Base-by-base conservation (phyloP, 2,888 invertebrate species). In the Helleia helle region DNA sequence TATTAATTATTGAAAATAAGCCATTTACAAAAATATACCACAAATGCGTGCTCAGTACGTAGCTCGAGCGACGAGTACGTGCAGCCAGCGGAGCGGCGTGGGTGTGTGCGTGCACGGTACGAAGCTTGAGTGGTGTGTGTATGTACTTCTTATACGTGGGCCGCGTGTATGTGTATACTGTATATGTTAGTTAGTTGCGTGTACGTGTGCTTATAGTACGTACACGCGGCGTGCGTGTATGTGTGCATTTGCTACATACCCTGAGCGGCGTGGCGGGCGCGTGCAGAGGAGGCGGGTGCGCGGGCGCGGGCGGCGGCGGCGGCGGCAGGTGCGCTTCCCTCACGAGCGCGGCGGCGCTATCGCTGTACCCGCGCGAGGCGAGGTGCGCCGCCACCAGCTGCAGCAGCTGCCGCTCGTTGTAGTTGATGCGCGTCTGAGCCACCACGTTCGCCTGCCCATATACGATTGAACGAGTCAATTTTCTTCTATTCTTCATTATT, bases 361-460 rank as follows among this genome's bases (percentile, higher is more conserved):
- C 91, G 0, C 64, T 44, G 37, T 93, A 86, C 0, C 94, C 97
- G 56, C 94, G 91, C 2, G 89, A 88, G 22, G 89, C 65, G 39
- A 99, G 86, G 80, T 98, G 97, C 42, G 94, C 92, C 59, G 95
- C 91, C 34, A 99, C 96, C 7, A 99, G 83, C 67, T 96, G 95
- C 52, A 96, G 89, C 24, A 99, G 83, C 71, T 99, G 97, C 30
- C 93, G 90, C 67, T 96, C 95, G 72, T 97, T 96, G 86, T 94
- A 99, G 60, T 93, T 93, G 45, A 99, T 98, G 49, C 93, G 91
- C 0, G 99, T 99, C 74, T 97, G 96, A 0, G 97, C 97, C 0
- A 99, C 96, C 30, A 99, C 95, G 73, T 96, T 96, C 0, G 97
- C 94, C 91, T 90, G 62, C 1, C n/a, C n/a, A n/a, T n/a, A n/a